These are phyloP conservation scores for Endotricha flammealis DNA, from an alignment of 2,888 invertebrate genomes.

Conservation along the genomic window DNA sequence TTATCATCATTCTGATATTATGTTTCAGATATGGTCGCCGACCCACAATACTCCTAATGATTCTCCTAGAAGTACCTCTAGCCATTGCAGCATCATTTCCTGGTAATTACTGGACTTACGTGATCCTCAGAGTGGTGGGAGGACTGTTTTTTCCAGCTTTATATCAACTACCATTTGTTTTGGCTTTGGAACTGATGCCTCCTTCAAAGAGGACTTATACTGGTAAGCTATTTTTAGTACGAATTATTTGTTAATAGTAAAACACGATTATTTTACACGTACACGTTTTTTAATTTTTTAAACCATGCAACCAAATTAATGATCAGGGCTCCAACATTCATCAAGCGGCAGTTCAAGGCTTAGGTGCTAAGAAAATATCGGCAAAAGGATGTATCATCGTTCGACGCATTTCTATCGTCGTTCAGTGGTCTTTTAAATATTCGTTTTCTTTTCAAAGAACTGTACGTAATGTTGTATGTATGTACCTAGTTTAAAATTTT, in stretches of 20 bases:
- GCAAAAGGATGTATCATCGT: no score
- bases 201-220: slow-evolving; percentile 80
- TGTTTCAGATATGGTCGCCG: slow-evolving; percentile 79
- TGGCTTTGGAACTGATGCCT: slow-evolving; percentile 82
- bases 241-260: not conserved
- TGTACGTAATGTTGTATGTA: no score
- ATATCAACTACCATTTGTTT: slow-evolving; percentile 82
- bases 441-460: no score
- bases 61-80: slow-evolving; percentile 79
- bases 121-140: slow-evolving; percentile 76
- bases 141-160: slow-evolving; percentile 83
- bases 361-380: no score
- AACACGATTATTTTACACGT: not conserved
- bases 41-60: slow-evolving; percentile 79
- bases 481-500: no score
- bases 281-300: no score
- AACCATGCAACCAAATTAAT: no score
- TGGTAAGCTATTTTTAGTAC: slow-evolving; percentile 42
- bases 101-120: slow-evolving; percentile 78
- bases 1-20: no score
- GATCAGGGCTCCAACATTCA: no score
- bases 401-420: no score
- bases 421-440: no score
- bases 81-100: slow-evolving; percentile 81
- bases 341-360: no score